These are phyloP conservation scores for Calidris pygmaea DNA, from an alignment of 2,113 vertebrate genomes.

Conservation along the genomic window DNA sequence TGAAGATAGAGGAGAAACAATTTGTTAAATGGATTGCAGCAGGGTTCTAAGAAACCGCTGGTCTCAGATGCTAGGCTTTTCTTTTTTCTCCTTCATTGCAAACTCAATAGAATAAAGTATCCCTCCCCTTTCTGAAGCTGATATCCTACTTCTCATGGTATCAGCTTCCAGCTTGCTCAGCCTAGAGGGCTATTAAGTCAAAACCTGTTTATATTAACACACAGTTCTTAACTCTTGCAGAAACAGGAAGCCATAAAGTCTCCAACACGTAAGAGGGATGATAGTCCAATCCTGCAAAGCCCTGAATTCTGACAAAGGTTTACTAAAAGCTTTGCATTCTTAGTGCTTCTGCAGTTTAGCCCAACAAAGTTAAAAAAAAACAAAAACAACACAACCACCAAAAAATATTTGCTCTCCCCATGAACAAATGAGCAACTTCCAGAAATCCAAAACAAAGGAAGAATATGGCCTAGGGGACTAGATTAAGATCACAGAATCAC, in stretches of 20 bases:
- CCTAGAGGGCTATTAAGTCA: background rate
- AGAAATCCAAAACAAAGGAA: background rate
- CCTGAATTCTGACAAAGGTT: background rate
- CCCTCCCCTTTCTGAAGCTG: background rate
- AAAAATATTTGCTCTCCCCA: background rate
- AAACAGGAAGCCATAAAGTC: background rate
- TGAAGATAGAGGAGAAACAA: constrained; percentile 49
- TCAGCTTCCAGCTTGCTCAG: background rate
- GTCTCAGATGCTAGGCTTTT: background rate
- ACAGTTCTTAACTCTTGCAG: background rate
- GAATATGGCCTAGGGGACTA: background rate
- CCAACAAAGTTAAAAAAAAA: background rate
- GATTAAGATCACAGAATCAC: too few relatives aligned
- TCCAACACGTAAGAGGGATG: background rate
- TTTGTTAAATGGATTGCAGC: constrained; percentile 41
- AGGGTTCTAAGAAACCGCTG: background rate
- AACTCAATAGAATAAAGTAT: background rate
- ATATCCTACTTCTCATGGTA: background rate
- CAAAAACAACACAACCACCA: background rate
- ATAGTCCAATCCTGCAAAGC: background rate
- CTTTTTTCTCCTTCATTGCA: background rate
- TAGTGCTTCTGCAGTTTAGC: background rate
- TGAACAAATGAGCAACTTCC: background rate
- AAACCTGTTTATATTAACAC: background rate
- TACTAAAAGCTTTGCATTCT: background rate